Conservation (phyloP, 2,113 vertebrate genomes). For the Tyrannus savana region DNA sequence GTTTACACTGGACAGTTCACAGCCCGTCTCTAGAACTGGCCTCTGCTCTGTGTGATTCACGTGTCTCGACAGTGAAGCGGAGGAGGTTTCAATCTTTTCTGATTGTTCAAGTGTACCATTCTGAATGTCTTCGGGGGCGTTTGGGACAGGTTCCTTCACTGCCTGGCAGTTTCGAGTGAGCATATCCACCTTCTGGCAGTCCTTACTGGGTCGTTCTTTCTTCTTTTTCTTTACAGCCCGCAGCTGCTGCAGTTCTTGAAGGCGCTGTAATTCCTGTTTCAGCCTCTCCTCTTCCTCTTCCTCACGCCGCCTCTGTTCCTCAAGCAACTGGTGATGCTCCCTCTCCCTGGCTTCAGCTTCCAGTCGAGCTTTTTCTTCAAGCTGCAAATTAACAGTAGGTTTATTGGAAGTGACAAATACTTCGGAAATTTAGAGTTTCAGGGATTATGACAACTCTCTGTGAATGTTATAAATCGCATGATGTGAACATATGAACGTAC, state of each 20-base stretch:
- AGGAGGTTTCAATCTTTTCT: slow-evolving; percentile 77
- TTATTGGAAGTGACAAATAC: neutral
- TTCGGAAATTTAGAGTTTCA: neutral
- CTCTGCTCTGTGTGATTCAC: slow-evolving; percentile 63
- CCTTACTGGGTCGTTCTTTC: slow-evolving; percentile 85
- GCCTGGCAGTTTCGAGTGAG: slow-evolving; percentile 77
- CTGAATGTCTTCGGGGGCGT: slow-evolving; percentile 79
- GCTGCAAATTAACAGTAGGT: slow-evolving; percentile 61
- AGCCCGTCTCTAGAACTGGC: neutral
- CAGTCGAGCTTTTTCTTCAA: slow-evolving; percentile 92
- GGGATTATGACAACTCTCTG: neutral
- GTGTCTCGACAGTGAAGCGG: slow-evolving; percentile 66
- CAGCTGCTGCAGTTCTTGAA: slow-evolving; percentile 90
- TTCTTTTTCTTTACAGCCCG: slow-evolving; percentile 92
- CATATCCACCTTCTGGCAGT: slow-evolving; percentile 75
- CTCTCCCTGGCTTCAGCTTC: slow-evolving; percentile 89
- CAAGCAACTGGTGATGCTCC: slow-evolving; percentile 82
- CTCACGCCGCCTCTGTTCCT: slow-evolving; percentile 77
- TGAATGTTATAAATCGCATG: neutral
- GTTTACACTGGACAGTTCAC: slow-evolving; percentile 20
- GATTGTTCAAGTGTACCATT: slow-evolving; percentile 85
- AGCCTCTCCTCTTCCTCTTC: slow-evolving; percentile 85
- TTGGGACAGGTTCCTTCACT: slow-evolving; percentile 78
- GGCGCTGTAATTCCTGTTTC: slow-evolving; percentile 85
- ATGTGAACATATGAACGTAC: neutral